A percentile compares a stretch with the other conserved stretches of the same genome.
phyloP scores from a whole-genome alignment of 2,797 vertebrate genomes.

The Chiroxiphia lanceolata region DNA sequence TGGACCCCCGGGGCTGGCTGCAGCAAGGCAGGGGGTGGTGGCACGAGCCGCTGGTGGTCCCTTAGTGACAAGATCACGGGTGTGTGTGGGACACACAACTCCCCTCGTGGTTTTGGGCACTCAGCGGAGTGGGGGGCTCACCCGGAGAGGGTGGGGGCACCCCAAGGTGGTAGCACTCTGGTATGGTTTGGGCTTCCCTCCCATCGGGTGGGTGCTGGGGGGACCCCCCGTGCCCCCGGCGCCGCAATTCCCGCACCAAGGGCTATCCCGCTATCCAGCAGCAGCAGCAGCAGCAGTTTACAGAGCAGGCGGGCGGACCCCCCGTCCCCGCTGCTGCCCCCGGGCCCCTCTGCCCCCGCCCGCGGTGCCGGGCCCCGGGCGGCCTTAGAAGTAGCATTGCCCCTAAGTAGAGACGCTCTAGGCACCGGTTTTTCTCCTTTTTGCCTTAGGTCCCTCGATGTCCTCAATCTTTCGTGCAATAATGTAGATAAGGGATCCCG shows the following conservation, averaged over 20 bases:
- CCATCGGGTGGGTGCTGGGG: not conserved
- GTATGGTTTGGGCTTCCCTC: not conserved
- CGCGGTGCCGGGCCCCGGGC: not conserved
- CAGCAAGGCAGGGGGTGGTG: not conserved
- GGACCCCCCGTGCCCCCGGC: not conserved
- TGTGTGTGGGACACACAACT: not conserved
- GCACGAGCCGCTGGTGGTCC: not conserved
- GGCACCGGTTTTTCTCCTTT: conserved; percentile 67
- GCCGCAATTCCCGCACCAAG: conserved; percentile 47
- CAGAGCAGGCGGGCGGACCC: conserved; percentile 16
- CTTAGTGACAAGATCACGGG: not conserved
- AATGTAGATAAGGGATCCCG: conserved; percentile 74
- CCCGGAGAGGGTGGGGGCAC: not conserved
- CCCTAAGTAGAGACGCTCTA: conserved; percentile 64
- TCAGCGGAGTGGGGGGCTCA: not conserved
- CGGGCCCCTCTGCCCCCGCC: not conserved
- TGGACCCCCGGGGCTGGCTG: not conserved
- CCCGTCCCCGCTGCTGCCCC: not conserved
- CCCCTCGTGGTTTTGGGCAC: not conserved
- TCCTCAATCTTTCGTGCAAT: conserved; percentile 81
- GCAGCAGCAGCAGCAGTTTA: conserved; percentile 68
- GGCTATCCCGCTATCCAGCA: conserved; percentile 61
- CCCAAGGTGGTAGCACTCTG: not conserved
- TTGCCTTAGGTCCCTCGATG: conserved; percentile 79
- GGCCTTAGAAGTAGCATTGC: conserved; percentile 62